phyloP scores from a whole-genome alignment of 2,888 invertebrate genomes.

The Abscondita cerata region DNA sequence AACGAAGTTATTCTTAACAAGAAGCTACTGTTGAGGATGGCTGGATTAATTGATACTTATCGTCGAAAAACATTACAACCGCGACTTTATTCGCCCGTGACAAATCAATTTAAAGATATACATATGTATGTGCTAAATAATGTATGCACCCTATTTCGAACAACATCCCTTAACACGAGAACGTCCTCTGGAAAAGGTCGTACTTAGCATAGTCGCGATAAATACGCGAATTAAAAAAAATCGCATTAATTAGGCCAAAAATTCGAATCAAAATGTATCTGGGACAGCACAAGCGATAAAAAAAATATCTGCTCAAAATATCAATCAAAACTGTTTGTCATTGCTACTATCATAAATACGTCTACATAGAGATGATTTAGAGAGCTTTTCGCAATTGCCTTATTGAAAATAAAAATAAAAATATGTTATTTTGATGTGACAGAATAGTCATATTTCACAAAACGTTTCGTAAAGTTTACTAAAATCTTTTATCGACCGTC shows the following conservation, averaged over 20 bases:
- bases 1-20: neutral
- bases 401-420: conserved; percentile 52
- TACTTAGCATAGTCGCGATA: conserved; percentile 38
- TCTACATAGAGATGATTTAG: conserved; percentile 41
- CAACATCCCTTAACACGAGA: conserved; percentile 47
- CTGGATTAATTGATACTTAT: conserved; percentile 56
- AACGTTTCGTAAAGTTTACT: too few species aligned
- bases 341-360: conserved; percentile 41
- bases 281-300: conserved; percentile 5
- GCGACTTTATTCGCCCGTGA: conserved; percentile 59
- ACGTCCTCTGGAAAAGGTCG: conserved; percentile 38
- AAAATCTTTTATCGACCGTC: too few species aligned
- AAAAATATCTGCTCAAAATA: conserved; percentile 22
- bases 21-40: conserved; percentile 40
- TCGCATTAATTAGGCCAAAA: neutral
- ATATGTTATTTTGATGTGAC: conserved; percentile 46
- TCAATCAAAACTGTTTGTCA: conserved; percentile 41
- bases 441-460: conserved; percentile 22
- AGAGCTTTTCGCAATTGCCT: conserved; percentile 49
- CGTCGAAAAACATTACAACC: conserved; percentile 57
- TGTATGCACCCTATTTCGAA: conserved; percentile 57
- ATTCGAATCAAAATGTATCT: conserved; percentile 1
- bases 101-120: conserved; percentile 62
- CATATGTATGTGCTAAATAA: conserved; percentile 58
- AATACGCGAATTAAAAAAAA: conserved; percentile 29